Conservation (phyloP, 64 coral and sea anemone genomes). For the Stichodactyla mertensii region DNA sequence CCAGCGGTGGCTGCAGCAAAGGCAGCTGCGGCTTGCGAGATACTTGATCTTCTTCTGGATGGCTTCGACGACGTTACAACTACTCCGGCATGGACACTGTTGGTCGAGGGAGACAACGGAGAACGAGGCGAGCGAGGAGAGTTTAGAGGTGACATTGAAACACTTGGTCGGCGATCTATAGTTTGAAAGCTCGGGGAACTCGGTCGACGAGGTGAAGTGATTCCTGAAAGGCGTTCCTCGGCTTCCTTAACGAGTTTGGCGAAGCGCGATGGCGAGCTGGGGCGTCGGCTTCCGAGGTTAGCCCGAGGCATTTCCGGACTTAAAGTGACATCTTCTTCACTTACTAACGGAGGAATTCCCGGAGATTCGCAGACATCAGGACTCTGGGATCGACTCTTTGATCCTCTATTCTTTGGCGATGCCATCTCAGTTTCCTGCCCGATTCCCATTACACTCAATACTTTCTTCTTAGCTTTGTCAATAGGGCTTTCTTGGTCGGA, state of each 20-base stretch:
- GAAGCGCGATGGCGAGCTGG: conserved; percentile 60
- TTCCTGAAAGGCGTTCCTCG: conserved; percentile 49
- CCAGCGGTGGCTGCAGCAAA: conserved; percentile 96
- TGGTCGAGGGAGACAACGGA: conserved; percentile 63
- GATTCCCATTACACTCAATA: conserved; percentile 14
- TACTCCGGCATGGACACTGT: conserved; percentile 70
- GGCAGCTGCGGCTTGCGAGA: conserved; percentile 90
- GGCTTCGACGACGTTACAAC: conserved; percentile 92
- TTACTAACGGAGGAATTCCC: conserved; percentile 24
- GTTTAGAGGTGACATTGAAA: conserved; percentile 50
- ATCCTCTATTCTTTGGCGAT: neutral
- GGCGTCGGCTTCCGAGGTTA: conserved; percentile 7
- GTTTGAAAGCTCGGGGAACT: conserved; percentile 52
- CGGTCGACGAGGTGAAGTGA: conserved; percentile 40
- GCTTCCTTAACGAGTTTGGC: conserved; percentile 65
- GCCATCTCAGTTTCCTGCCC: neutral
- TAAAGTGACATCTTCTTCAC: neutral
- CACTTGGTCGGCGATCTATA: conserved; percentile 9
- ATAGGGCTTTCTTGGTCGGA: conserved; percentile 8
- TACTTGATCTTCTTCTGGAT: conserved; percentile 81
- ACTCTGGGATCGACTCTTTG: neutral
- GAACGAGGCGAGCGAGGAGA: conserved; percentile 72
- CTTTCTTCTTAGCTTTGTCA: conserved; percentile 50
- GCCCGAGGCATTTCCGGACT: conserved; percentile 33
- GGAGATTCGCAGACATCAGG: conserved; percentile 8